Evolutionary conservation across 2,888 invertebrate genomes (phyloP), one percentile per base, ranked within the genome.

Genomic region (Acleris cristana): DNA sequence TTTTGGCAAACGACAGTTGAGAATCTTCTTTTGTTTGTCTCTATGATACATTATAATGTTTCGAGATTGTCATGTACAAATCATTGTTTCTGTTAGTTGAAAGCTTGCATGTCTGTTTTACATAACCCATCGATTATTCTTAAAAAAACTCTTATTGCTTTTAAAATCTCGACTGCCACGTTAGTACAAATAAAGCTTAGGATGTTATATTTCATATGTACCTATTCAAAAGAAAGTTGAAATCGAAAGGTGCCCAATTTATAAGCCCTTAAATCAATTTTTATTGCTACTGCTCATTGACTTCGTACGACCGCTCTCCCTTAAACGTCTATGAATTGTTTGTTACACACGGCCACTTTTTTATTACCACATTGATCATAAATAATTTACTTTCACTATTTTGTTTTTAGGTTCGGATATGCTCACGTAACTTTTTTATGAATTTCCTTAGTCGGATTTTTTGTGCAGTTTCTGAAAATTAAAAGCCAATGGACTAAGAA

Each of bases 191-290:
- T n/a, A 48, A n/a, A 18, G 58, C 21, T 61, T 52, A 30, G 34
- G 51, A 48, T 59, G 26, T 54, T 34, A 63, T 58, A 67, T 57
- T 49, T 62, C 30, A 58, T 49, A 53, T 18, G 19, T 40, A n/a
- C n/a, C n/a, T n/a, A 26, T 56, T 60, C 73, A 76, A 81, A 85
- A 84, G 86, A 87, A 89, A 86, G 86, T 86, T 84, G 69, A 77
- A 79, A 80, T 76, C 73, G 79, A 82, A 81, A 79, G 76, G 76
- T 79, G 79, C 81, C 82, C 85, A 83, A 86, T 87, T 86, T 84
- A 84, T 78, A 77, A 80, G 86, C 86, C 87, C 88, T 88, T 87
- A 83, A 86, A 81, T 87, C 82, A 85, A 77, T 69, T 85, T 40
- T 85, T 86, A 86, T 87, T 73, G 74, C 83, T 74, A 72, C 73